phyloP scores from a whole-genome alignment of 2,888 invertebrate species.

The Lithophane leautieri region DNA sequence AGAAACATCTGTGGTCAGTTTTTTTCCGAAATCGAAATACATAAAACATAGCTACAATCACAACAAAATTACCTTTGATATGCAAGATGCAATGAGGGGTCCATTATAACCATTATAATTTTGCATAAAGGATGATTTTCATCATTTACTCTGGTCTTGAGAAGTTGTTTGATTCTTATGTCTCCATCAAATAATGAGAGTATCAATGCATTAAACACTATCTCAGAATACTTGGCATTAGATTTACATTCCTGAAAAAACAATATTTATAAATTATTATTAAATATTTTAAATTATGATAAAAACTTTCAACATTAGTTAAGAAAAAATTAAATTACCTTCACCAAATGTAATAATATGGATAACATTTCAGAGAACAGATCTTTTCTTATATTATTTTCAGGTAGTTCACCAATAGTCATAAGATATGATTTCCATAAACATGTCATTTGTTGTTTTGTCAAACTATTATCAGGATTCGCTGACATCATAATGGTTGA shows the following conservation, averaged over 20 bases:
- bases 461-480: slow-evolving; percentile 61
- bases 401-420: slow-evolving; percentile 76
- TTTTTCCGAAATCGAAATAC: background rate
- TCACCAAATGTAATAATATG: slow-evolving; percentile 68
- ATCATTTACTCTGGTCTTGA: slow-evolving; percentile 63
- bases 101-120: slow-evolving; percentile 67
- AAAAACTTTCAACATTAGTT: background rate
- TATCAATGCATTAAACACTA: slow-evolving; percentile 71
- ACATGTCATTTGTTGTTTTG: slow-evolving; percentile 75
- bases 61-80: slow-evolving; percentile 70
- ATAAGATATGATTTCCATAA: slow-evolving; percentile 81
- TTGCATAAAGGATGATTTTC: slow-evolving; percentile 67
- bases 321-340: slow-evolving; percentile 71
- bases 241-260: slow-evolving; percentile 67
- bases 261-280: slow-evolving; percentile 4
- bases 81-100: slow-evolving; percentile 65
- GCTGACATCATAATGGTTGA: slow-evolving; percentile 70
- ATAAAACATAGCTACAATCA: background rate
- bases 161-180: slow-evolving; percentile 64
- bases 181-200: slow-evolving; percentile 72
- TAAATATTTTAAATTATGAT: background rate
- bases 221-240: slow-evolving; percentile 63
- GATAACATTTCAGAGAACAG: slow-evolving; percentile 76
- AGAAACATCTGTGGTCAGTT: background rate
- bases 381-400: slow-evolving; percentile 77